Percentiles rank a stretch among this genome's conserved stretches.
Conservation (phyloP, 2,888 invertebrate species). For the Euphydryas editha region DNA sequence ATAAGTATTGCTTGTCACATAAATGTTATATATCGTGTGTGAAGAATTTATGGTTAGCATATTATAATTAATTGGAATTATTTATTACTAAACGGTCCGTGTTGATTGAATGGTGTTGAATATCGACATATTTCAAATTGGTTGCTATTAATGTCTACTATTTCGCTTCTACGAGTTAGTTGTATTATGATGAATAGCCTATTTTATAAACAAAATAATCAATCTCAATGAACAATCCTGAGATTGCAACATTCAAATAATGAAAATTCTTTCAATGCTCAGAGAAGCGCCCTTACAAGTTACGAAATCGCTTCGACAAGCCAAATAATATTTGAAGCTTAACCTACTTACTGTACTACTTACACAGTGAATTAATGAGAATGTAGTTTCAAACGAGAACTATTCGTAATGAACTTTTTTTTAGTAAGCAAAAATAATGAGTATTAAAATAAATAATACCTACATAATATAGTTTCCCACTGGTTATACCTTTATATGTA, state of each 20-base stretch:
- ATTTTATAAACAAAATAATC: too few relatives aligned
- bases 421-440: not conserved
- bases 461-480: too few relatives aligned
- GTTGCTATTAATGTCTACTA: too few relatives aligned
- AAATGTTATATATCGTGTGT: not conserved
- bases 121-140: not conserved
- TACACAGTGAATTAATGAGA: not conserved
- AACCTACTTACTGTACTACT: not conserved
- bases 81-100: not conserved
- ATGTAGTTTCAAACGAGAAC: not conserved
- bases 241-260: too few relatives aligned
- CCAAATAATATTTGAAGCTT: not conserved
- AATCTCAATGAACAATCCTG: too few relatives aligned
- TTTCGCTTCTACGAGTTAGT: too few relatives aligned
- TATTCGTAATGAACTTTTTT: not conserved
- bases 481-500: too few relatives aligned
- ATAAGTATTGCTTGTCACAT: not conserved
- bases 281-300: not conserved
- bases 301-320: not conserved
- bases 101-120: not conserved
- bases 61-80: not conserved
- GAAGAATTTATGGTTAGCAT: not conserved
- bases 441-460: too few relatives aligned
- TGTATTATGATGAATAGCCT: too few relatives aligned
- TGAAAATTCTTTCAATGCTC: not conserved